phyloP scores from a whole-genome alignment of 2,797 vertebrate species.

The Pristis pectinata region DNA sequence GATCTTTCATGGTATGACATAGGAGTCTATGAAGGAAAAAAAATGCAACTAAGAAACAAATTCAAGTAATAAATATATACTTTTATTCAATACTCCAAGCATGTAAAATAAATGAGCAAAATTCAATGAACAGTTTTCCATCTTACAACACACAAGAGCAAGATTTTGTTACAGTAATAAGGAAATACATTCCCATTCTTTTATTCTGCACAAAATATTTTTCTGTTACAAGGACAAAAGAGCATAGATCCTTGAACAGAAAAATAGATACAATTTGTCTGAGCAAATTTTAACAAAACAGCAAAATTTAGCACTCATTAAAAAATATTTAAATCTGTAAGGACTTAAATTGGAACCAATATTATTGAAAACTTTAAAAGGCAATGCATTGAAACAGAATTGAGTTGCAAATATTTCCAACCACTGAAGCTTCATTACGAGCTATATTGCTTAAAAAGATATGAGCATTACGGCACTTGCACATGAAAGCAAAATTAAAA shows the following conservation, averaged over 20 bases:
- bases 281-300: neutral
- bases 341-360: neutral
- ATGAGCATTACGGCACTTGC: neutral
- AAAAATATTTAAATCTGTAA: neutral
- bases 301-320: neutral
- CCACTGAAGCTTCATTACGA: neutral
- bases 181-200: neutral
- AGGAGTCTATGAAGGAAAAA: constrained; percentile 66
- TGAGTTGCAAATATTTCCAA: neutral
- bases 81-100: neutral
- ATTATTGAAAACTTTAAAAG: neutral
- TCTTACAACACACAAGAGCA: constrained; percentile 38
- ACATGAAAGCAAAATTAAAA: neutral
- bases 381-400: neutral
- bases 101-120: constrained; percentile 34
- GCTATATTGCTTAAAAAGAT: neutral
- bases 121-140: constrained; percentile 43
- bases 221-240: neutral
- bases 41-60: neutral
- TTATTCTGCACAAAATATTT: neutral
- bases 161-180: constrained; percentile 38
- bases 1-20: constrained; percentile 98
- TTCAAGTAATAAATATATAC: neutral
- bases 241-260: neutral
- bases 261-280: neutral